phyloP scores from a whole-genome alignment of 2,797 vertebrate species.

The Malurus splendens region DNA sequence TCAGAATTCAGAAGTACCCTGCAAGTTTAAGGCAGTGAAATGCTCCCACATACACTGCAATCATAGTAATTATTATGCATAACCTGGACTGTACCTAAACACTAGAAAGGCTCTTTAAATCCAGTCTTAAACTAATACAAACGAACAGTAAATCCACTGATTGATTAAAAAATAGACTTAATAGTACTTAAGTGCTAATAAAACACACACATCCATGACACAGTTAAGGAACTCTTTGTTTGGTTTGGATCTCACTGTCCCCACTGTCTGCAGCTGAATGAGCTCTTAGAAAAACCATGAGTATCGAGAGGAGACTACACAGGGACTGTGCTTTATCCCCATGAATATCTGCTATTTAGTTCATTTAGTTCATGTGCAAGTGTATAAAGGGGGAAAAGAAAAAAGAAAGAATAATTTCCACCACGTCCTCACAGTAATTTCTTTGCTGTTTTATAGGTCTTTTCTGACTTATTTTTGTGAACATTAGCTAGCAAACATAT shows the following conservation, averaged over 20 bases:
- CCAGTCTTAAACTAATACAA: not conserved
- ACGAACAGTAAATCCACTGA: not conserved
- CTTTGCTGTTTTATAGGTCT: not conserved
- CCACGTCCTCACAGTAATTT: not conserved
- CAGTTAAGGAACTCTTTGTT: not conserved
- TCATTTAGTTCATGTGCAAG: not conserved
- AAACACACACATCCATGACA: not conserved
- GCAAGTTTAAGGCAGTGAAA: not conserved
- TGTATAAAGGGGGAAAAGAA: not conserved
- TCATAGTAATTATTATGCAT: not conserved
- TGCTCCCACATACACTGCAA: not conserved
- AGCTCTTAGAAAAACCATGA: not conserved
- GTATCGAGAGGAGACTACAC: not conserved
- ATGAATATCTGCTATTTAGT: constrained; percentile 29
- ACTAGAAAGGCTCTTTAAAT: not conserved
- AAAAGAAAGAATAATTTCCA: not conserved
- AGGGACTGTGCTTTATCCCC: not conserved
- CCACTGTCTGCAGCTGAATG: not conserved
- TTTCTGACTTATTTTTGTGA: not conserved
- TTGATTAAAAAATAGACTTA: not conserved
- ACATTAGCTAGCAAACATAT: not conserved
- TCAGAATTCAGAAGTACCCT: not conserved
- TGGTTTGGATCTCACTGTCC: not conserved
- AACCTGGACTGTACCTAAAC: not conserved
- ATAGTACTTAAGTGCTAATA: not conserved